Evolutionary conservation across 2,797 vertebrate genomes (phyloP).

Genomic region (Aplochiton taeniatus): DNA sequence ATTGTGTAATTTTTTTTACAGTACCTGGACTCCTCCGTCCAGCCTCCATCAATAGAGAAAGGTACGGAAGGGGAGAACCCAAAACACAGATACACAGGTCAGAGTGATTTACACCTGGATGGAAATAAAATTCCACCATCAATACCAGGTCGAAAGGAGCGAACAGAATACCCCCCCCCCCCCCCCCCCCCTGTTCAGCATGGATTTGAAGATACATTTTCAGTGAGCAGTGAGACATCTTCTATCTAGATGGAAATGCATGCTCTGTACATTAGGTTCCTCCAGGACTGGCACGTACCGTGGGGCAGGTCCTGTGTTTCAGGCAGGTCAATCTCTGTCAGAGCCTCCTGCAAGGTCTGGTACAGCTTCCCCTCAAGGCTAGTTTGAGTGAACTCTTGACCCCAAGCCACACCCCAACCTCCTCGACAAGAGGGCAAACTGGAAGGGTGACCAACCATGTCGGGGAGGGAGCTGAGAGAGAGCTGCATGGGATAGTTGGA

Average conservation of each 20-base stretch:
- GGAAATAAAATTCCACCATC: background rate
- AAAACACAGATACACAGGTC: constrained; percentile 71
- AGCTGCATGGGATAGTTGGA: constrained; percentile 14
- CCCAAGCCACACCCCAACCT: background rate
- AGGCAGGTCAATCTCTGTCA: constrained; percentile 75
- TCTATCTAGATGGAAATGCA: no score
- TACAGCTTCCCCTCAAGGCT: constrained; percentile 27
- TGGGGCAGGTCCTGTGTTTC: constrained; percentile 64
- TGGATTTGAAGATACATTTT: no score
- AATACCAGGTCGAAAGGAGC: no score
- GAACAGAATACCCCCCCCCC: no score
- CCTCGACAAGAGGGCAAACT: background rate
- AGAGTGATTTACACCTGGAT: constrained; percentile 22
- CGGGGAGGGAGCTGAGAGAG: constrained; percentile 23
- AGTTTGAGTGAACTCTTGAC: background rate
- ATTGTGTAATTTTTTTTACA: constrained; percentile 1
- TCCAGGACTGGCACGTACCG: constrained; percentile 4
- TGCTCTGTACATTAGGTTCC: no score
- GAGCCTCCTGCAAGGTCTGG: constrained; percentile 68
- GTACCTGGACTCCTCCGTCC: constrained; percentile 72
- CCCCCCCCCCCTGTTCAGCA: no score
- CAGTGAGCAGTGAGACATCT: no score
- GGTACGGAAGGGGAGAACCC: constrained; percentile 68
- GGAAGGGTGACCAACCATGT: background rate
- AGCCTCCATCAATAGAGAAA: constrained; percentile 71